Evolutionary conservation across 2,797 vertebrate genomes (phyloP), one percentile per base, ranked within the genome.

Genomic region (Poliocrania exsul): DNA sequence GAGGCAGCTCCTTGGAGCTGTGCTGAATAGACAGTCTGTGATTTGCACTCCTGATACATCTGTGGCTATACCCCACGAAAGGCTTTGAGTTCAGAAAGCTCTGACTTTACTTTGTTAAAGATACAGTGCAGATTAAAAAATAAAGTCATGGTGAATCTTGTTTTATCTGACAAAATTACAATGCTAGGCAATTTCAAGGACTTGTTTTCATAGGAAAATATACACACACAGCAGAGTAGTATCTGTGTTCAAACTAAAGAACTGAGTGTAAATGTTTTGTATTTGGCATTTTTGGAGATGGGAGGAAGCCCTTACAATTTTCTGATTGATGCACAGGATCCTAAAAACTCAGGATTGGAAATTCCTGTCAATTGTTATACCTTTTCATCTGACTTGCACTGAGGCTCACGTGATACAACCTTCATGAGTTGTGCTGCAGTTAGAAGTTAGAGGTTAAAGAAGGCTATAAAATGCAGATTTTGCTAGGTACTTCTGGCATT

Each of bases 391-490:
- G 60, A 50, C n/a, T 73, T 51, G 12, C 60, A 70, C 0, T 70
- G 33, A 69, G 19, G 26, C 93, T 82, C 37, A 31, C 53, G 38
- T 35, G 64, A 64, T 82, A 28, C 33, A 62, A 81, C 12, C 16
- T 73, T n/a, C n/a, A 19, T 15, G 51, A 87, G 38, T 53, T 89
- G 64, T 70, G 25, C 40, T 77, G 70, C 13, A 70, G 13, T 51
- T 62, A 56, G 50, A 81, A 69, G n/a, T 61, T 53, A 85, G 64
- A 51, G 24, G 53, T n/a, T 51, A 65, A 94, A 84, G 51, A 44
- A 38, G 16, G 53, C 35, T 66, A 51, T 88, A 75, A 88, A 90
- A 92, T 46, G 44, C 81, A 89, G 60, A 87, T 89, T 85, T 95
- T 85, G 7, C 35, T 80, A 58, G 46, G 69, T 84, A 74, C 14